Conservation (phyloP, 2,113 vertebrate genomes). For the Cheilinus undulatus region DNA sequence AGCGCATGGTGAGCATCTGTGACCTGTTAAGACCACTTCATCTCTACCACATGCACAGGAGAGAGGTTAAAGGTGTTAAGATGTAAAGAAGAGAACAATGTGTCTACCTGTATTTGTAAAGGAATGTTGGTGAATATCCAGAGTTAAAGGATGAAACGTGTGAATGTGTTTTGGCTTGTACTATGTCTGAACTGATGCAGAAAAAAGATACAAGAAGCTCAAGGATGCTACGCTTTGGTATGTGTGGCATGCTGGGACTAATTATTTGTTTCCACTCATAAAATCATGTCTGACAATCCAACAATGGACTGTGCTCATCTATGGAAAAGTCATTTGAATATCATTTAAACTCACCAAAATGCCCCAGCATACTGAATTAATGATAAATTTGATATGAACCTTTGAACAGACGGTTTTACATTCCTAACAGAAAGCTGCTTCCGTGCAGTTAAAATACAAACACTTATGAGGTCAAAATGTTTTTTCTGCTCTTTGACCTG, state of each 20-base stretch:
- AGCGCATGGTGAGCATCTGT: conserved; percentile 74
- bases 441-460: neutral
- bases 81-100: conserved; percentile 40
- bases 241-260: conserved; percentile 45
- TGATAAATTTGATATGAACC: neutral
- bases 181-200: conserved; percentile 15
- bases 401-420: neutral
- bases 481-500: conserved; percentile 42
- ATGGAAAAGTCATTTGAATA: neutral
- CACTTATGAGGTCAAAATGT: conserved; percentile 41
- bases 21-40: conserved; percentile 80
- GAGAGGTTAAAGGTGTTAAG: conserved; percentile 41
- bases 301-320: neutral
- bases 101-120: conserved; percentile 44
- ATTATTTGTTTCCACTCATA: conserved; percentile 42
- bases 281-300: neutral
- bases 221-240: conserved; percentile 3
- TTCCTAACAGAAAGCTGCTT: neutral
- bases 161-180: neutral
- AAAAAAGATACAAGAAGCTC: neutral
- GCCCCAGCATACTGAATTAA: neutral
- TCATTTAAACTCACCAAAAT: neutral
- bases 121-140: conserved; percentile 7
- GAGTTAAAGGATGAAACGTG: neutral
- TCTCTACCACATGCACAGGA: conserved; percentile 63